Conservation (phyloP, 2,113 vertebrate genomes). For the Oceanodroma tethys region DNA sequence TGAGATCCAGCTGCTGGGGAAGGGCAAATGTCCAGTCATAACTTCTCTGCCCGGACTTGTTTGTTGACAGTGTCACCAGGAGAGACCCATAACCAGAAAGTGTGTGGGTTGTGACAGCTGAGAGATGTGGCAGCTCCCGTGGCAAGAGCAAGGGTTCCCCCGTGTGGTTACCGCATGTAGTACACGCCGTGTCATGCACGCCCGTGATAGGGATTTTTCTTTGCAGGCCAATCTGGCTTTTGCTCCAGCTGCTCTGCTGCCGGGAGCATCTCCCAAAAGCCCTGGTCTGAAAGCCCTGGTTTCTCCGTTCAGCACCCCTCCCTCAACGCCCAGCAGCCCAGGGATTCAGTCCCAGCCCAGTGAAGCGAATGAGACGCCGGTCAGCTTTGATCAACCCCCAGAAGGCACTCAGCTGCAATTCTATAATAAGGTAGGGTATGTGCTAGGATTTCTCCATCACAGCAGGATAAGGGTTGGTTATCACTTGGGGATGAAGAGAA, state of each 20-base stretch:
- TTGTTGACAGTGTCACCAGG: slow-evolving; percentile 56
- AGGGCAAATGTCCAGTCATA: slow-evolving; percentile 24
- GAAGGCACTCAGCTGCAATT: slow-evolving; percentile 74
- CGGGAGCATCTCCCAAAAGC: slow-evolving; percentile 76
- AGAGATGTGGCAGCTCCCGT: not conserved
- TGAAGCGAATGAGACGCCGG: slow-evolving; percentile 34
- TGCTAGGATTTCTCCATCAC: not conserved
- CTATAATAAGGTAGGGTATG: slow-evolving; percentile 73
- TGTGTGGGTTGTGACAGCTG: not conserved
- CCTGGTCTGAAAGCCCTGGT: slow-evolving; percentile 71
- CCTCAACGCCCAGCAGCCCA: slow-evolving; percentile 75
- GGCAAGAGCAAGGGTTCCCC: slow-evolving; percentile 20
- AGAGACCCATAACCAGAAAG: not conserved
- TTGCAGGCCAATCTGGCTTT: slow-evolving; percentile 78
- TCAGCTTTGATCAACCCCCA: slow-evolving; percentile 78
- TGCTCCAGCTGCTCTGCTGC: slow-evolving; percentile 73
- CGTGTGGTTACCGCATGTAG: not conserved
- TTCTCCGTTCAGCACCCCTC: slow-evolving; percentile 74
- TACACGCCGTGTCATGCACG: fast-evolving
- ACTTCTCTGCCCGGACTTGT: slow-evolving; percentile 26
- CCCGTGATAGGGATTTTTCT: not conserved
- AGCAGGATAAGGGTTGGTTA: not conserved
- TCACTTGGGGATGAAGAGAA: not conserved
- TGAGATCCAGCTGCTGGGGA: slow-evolving; percentile 37
- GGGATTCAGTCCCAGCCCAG: slow-evolving; percentile 29